Evolutionary conservation across 1,140 invertebrate species (phyloP).

Genomic region (Tigriopus japonicus): DNA sequence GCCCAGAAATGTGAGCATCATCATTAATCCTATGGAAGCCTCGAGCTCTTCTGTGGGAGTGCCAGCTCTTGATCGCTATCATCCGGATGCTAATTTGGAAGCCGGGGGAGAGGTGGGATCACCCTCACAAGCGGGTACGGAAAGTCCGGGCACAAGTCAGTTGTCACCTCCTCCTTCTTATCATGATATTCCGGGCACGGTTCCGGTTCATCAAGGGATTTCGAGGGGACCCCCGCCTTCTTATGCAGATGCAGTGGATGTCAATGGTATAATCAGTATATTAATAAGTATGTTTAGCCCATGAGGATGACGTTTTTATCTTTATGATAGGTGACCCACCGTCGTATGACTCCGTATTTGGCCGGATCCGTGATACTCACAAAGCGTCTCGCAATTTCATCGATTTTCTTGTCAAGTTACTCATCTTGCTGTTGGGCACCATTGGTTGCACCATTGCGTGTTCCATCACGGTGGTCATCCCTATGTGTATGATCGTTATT

Average conservation of each 20-base stretch:
- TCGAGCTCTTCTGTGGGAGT: no score
- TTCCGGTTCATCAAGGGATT: slow-evolving; percentile 17
- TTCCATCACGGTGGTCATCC: slow-evolving; percentile 6
- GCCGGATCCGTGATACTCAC: slow-evolving; percentile 11
- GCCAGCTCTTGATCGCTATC: no score
- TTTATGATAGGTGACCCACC: slow-evolving; percentile 4
- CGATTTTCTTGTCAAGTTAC: slow-evolving; percentile 10
- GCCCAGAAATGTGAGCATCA: no score
- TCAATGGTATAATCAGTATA: slow-evolving; percentile 16
- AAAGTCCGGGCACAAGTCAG: not conserved
- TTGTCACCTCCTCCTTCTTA: slow-evolving; percentile 13
- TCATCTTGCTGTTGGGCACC: slow-evolving; percentile 6
- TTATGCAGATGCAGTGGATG: slow-evolving; percentile 21
- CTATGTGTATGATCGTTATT: slow-evolving; percentile 8
- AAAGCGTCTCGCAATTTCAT: slow-evolving; percentile 11
- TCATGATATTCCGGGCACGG: slow-evolving; percentile 20
- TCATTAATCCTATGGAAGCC: no score
- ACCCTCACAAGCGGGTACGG: not conserved
- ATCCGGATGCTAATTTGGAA: no score
- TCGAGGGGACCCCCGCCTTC: slow-evolving; percentile 19
- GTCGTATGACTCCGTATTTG: slow-evolving; percentile 11
- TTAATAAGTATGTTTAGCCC: no score
- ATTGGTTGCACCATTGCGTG: slow-evolving; percentile 10
- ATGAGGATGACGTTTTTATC: no score
- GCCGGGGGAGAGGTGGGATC: not conserved